These are phyloP conservation scores for Micrasema longulum DNA, from an alignment of 1,140 invertebrate species.

Conservation along the genomic window DNA sequence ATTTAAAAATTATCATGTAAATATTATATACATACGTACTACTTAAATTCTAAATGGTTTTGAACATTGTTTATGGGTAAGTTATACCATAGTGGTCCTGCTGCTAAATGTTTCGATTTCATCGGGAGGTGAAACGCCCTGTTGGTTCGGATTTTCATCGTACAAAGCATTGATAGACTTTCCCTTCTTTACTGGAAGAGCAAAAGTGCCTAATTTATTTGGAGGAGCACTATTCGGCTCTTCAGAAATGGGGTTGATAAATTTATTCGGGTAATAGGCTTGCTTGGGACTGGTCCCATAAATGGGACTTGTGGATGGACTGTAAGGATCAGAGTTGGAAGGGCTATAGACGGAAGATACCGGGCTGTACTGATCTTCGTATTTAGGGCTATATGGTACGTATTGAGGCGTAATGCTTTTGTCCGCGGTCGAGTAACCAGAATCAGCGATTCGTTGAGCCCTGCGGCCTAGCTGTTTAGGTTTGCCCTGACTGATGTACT, in stretches of 20 bases:
- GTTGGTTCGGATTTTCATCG: conserved; percentile 9
- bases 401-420: too few species aligned
- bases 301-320: conserved; percentile 63
- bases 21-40: too few species aligned
- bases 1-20: too few species aligned
- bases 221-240: conserved; percentile 63
- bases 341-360: conserved; percentile 64
- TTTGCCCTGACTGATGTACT: conserved; percentile 64
- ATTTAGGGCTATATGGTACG: conserved; percentile 62
- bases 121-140: conserved; percentile 42
- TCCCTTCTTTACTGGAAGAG: conserved; percentile 60
- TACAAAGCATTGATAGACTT: conserved; percentile 64
- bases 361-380: conserved; percentile 63
- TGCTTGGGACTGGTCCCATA: conserved; percentile 61
- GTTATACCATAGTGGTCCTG: conserved; percentile 67
- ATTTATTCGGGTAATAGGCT: conserved; percentile 60
- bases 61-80: too few species aligned
- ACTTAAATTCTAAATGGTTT: too few species aligned
- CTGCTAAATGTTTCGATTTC: conserved; percentile 63
- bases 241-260: conserved; percentile 58
- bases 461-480: conserved; percentile 68
- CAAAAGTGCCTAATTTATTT: conserved; percentile 63
- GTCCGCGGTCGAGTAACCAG: conserved; percentile 65
- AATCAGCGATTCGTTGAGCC: conserved; percentile 62
- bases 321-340: conserved; percentile 66